These are phyloP conservation scores for Kradibia gibbosae DNA, from an alignment of 1,140 invertebrate species.

Conservation along the genomic window DNA sequence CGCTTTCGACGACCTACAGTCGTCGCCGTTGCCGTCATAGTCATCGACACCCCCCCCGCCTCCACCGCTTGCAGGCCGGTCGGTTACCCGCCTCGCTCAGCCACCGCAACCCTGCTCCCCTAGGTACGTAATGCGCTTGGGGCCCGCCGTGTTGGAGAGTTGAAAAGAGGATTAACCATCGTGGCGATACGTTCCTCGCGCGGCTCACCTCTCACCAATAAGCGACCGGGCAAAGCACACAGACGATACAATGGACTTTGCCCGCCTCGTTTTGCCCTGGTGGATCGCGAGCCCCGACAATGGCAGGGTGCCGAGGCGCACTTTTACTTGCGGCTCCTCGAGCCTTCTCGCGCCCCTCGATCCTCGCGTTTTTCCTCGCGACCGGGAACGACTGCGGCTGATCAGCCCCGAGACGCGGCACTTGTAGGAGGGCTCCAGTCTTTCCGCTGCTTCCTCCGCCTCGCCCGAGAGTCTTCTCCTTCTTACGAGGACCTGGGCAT, in stretches of 20 bases:
- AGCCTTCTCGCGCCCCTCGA: neutral
- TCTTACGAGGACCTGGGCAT: no score
- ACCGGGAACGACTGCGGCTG: no score
- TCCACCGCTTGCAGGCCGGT: conserved; percentile 46
- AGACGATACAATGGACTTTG: conserved; percentile 35
- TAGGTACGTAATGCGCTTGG: conserved; percentile 41
- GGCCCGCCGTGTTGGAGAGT: neutral
- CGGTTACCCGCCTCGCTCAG: conserved; percentile 22
- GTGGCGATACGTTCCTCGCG: conserved; percentile 61
- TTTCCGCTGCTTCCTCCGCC: no score
- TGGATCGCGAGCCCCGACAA: conserved; percentile 18
- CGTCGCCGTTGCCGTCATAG: no score
- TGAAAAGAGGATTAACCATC: conserved; percentile 64
- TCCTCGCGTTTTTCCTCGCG: neutral
- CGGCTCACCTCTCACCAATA: conserved; percentile 46
- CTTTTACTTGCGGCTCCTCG: no score
- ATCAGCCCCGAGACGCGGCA: neutral
- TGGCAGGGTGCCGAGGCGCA: neutral
- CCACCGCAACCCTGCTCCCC: no score
- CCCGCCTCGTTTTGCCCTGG: conserved; percentile 24
- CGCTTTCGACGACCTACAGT: no score
- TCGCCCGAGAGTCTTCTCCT: no score
- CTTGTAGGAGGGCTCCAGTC: no score
- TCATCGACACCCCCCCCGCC: no score
- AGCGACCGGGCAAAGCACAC: conserved; percentile 24